Base-by-base conservation (phyloP, 1,140 invertebrate genomes). In the Teleogryllus occipitalis region DNA sequence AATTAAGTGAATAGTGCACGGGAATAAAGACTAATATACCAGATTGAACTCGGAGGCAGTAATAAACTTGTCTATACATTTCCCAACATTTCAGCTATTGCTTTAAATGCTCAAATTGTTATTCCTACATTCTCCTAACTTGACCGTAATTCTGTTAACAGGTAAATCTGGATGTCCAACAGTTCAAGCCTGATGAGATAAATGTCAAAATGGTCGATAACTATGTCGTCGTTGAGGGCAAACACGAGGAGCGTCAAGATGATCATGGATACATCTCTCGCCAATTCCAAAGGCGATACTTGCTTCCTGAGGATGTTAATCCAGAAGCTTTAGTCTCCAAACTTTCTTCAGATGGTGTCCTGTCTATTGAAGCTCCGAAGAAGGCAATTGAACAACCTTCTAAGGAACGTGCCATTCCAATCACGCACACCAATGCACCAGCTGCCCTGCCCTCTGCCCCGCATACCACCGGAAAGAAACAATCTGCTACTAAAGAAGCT, bases 101-200 rank as follows among this genome's bases (percentile, higher is more conserved):
- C n/a, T n/a, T n/a, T n/a, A n/a, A n/a, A n/a, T n/a, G 5, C 27
- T 39, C 27, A 2, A 5, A 39, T 39, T 39, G 27, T 1, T 39
- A 39, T 39, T 39, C 27, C 27, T 1, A 39, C 5, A 39, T 39
- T 39, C 27, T 39, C 27, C 27, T 39, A 39, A 39, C 5, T 1
- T 39, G 5, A 39, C 27, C 5, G 27, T 2, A 39, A 39, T 5
- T 39, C 27, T 39, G 27, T 39, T 39, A 1, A 39, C 27, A 91
- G 82, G 88, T 92, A 75, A 88, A 88, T 73, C 85, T 95, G 81
- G 93, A 94, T 83, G 91, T 96, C 0, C 90, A 92, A 77, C 92
- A 94, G 81, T 96, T 95, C 85, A 89, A 90, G 80, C 94, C 94
- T 0, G 93, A 96, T 79, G 94, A 96, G 84, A 88, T 96, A 47